A percentile compares a stretch with the other conserved stretches of the same genome.
phyloP scores from a whole-genome alignment of 2,797 vertebrate species.

The Phoebastria nigripes region DNA sequence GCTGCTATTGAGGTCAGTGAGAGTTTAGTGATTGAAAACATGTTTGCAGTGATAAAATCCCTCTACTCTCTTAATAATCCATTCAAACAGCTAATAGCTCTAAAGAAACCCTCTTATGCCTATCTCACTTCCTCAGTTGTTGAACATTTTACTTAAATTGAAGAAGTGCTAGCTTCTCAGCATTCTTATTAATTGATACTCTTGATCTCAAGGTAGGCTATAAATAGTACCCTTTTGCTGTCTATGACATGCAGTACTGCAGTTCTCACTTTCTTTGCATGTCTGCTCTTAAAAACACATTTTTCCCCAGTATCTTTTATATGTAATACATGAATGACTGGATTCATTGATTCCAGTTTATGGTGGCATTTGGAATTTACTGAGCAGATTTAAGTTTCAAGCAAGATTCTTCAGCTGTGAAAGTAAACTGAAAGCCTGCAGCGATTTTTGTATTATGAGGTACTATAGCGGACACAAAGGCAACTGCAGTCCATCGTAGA shows the following conservation, averaged over 20 bases:
- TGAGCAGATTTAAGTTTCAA: neutral
- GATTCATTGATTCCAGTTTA: neutral
- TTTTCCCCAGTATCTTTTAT: neutral
- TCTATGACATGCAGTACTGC: neutral
- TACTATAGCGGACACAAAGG: neutral
- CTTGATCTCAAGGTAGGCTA: neutral
- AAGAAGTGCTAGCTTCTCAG: neutral
- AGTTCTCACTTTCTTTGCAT: neutral
- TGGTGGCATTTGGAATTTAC: neutral
- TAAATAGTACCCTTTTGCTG: neutral
- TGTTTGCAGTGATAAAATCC: neutral
- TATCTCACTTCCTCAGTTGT: neutral
- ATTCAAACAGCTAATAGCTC: neutral
- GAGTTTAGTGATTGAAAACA: slow-evolving; percentile 11
- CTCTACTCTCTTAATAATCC: neutral
- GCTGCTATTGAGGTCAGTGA: neutral
- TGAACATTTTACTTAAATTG: neutral
- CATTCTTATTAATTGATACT: neutral
- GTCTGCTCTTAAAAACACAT: neutral
- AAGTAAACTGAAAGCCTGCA: neutral
- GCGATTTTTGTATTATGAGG: neutral
- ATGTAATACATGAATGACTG: neutral
- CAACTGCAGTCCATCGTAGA: neutral
- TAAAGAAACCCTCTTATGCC: neutral
- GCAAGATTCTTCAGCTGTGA: neutral